A percentile compares a stretch with the other conserved stretches of the same genome.
Conservation (phyloP, 2,113 vertebrate genomes). For the Chlorodrepanis virens region DNA sequence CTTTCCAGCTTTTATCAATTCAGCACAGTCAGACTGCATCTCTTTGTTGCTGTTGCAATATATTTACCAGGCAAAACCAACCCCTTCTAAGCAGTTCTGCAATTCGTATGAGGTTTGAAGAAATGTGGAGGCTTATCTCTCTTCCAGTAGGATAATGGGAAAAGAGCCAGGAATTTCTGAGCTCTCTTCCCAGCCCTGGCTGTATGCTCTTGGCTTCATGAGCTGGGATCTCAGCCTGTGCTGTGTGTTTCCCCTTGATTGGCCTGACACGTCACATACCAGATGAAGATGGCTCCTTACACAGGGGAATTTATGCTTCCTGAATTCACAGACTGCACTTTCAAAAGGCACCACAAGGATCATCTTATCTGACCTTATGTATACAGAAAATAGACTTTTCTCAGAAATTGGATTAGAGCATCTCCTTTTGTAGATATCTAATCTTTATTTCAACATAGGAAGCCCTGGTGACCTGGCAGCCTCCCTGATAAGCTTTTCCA, state of each 20-base stretch:
- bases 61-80: background rate
- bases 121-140: background rate
- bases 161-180: constrained; percentile 40
- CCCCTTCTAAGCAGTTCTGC: background rate
- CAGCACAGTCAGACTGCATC: background rate
- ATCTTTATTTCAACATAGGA: constrained; percentile 34
- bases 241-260: background rate
- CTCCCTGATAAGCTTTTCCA: constrained; percentile 34
- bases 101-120: background rate
- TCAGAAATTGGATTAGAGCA: constrained; percentile 9
- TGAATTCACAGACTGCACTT: background rate
- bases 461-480: background rate
- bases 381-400: constrained; percentile 9
- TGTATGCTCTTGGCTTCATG: background rate
- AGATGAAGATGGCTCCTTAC: background rate
- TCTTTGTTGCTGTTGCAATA: background rate
- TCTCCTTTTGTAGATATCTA: constrained; percentile 11
- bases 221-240: background rate
- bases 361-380: constrained; percentile 15
- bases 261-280: background rate
- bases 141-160: constrained; percentile 15
- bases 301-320: background rate
- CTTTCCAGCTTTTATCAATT: background rate
- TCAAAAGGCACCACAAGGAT: background rate
- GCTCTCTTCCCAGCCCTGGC: background rate